These are phyloP conservation scores for Philereme transversata DNA, from an alignment of 2,888 invertebrate genomes.

Conservation along the genomic window DNA sequence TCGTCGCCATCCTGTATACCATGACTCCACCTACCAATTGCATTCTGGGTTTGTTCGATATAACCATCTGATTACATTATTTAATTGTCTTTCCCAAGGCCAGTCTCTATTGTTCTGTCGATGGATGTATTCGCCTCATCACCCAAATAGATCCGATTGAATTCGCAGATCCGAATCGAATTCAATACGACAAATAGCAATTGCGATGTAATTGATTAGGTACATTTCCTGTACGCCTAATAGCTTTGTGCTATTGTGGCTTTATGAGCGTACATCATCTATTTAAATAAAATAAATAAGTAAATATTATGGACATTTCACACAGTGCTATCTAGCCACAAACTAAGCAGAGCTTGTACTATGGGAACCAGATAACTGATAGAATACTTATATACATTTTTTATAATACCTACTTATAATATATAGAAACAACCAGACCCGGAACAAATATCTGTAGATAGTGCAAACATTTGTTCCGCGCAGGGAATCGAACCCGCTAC, in stretches of 20 bases:
- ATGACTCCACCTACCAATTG: neutral
- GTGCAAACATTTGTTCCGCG: no score
- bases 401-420: no score
- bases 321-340: no score
- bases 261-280: conserved; percentile 17
- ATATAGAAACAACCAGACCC: no score
- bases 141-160: conserved; percentile 39
- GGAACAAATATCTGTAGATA: no score
- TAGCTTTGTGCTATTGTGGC: conserved; percentile 41
- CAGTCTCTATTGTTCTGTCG: conserved; percentile 27
- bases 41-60: neutral
- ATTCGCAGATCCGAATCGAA: conserved; percentile 47
- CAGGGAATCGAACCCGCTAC: no score
- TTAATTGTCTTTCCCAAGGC: conserved; percentile 31
- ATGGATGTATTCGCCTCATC: conserved; percentile 37
- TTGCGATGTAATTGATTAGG: conserved; percentile 54
- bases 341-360: no score
- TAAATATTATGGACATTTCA: no score
- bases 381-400: no score
- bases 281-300: conserved; percentile 5
- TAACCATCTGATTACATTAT: conserved; percentile 11
- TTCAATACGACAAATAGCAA: conserved; percentile 54
- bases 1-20: no score
- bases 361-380: no score
- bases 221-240: conserved; percentile 58